These are phyloP conservation scores for Drosophila mulleri DNA, from an alignment of 2,888 invertebrate species.

Conservation along the genomic window DNA sequence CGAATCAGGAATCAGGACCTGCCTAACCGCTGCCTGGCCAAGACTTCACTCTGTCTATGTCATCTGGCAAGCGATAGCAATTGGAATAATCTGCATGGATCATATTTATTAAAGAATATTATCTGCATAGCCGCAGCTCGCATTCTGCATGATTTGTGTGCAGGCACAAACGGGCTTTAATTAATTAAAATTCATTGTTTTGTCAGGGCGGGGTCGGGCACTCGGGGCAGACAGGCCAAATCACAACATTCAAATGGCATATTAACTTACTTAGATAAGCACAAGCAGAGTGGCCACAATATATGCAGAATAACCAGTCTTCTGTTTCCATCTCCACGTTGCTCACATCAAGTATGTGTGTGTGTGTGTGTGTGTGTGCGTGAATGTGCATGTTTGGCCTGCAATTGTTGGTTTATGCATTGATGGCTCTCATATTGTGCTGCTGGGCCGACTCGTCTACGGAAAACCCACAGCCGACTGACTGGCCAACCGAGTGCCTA, in stretches of 20 bases:
- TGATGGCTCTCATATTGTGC: conserved; percentile 49
- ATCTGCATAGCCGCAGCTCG: conserved; percentile 22
- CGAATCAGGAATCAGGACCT: conserved; percentile 7
- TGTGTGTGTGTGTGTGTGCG: background rate
- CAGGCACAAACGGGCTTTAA: conserved; percentile 61
- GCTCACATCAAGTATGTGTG: background rate
- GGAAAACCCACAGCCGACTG: conserved; percentile 30
- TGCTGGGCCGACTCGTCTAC: conserved; percentile 15
- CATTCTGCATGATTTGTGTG: conserved; percentile 45
- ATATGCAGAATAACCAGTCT: conserved; percentile 9
- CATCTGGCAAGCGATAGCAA: conserved; percentile 15
- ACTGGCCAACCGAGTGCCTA: conserved; percentile 37
- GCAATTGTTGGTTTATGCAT: conserved; percentile 59
- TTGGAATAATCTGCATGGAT: conserved; percentile 7
- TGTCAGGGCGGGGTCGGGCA: background rate
- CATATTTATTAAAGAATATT: conserved; percentile 35
- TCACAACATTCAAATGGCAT: conserved; percentile 74
- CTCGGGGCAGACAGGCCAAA: conserved; percentile 28
- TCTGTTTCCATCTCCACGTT: background rate
- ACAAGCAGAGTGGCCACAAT: conserved; percentile 26
- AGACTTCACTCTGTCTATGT: conserved; percentile 41
- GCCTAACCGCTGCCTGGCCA: conserved; percentile 35
- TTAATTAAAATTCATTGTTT: conserved; percentile 78
- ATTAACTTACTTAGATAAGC: conserved; percentile 77
- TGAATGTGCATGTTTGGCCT: conserved; percentile 24